These are phyloP conservation scores for Heliconius charithonia DNA, from an alignment of 2,888 invertebrate genomes.

Conservation along the genomic window DNA sequence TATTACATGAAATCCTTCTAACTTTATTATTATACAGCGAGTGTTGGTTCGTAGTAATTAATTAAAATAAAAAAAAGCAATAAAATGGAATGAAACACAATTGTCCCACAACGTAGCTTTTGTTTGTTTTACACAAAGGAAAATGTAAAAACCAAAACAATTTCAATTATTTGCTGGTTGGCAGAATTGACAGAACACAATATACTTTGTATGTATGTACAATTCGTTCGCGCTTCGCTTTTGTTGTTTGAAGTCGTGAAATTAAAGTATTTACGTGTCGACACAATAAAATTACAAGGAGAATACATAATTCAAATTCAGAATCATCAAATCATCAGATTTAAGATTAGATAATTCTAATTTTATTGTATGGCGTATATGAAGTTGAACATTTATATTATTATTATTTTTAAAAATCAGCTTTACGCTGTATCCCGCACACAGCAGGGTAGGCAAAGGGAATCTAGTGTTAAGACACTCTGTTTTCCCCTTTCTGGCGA, in stretches of 20 bases:
- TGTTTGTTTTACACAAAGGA: constrained; percentile 11
- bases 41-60: background rate
- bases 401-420: background rate
- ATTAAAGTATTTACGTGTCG: background rate
- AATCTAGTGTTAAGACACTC: too few species aligned
- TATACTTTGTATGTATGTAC: background rate
- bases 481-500: too few species aligned
- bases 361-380: background rate
- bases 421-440: background rate
- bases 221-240: constrained; percentile 1
- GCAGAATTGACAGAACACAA: background rate
- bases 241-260: background rate
- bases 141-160: constrained; percentile 20
- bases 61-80: constrained; percentile 4
- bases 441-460: background rate
- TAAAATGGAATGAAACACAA: constrained; percentile 12
- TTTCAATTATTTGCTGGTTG: constrained; percentile 17
- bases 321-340: too few species aligned
- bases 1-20: background rate
- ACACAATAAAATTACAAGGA: background rate
- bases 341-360: background rate
- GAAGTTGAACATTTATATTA: background rate
- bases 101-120: constrained; percentile 12
- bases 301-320: too few species aligned
- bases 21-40: background rate